These are phyloP conservation scores for Autographa gamma DNA, from an alignment of 2,888 invertebrate genomes.

Conservation along the genomic window DNA sequence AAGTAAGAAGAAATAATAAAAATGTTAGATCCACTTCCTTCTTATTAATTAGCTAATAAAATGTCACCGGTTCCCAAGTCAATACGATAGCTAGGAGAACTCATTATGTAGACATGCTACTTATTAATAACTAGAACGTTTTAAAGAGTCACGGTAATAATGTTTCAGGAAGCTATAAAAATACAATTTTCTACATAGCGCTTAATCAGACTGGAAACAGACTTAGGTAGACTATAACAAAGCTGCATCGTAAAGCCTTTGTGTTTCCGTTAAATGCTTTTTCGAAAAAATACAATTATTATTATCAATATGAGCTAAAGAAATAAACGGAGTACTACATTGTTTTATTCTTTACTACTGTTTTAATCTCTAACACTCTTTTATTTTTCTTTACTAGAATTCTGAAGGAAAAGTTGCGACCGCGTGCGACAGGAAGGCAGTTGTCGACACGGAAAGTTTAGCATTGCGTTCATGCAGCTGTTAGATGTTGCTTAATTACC, in stretches of 20 bases:
- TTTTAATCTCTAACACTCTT: neutral
- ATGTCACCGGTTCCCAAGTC: neutral
- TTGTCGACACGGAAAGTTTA: slow-evolving; percentile 4
- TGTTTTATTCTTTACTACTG: no score
- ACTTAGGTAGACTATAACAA: no score
- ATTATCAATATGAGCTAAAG: no score
- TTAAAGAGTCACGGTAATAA: neutral
- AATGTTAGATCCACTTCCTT: neutral
- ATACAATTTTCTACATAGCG: no score
- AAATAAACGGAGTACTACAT: no score
- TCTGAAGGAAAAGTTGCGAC: neutral
- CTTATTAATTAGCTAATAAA: neutral
- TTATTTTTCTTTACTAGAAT: neutral
- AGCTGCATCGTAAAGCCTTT: no score
- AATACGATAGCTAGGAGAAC: neutral
- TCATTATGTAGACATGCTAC: neutral
- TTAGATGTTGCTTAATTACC: neutral
- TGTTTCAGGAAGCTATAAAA: no score
- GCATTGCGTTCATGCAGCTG: slow-evolving; percentile 4
- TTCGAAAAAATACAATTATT: no score
- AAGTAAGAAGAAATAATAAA: neutral
- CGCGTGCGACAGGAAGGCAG: slow-evolving; percentile 4
- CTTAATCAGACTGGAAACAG: no score
- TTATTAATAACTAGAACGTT: neutral
- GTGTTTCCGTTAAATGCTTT: no score